These are phyloP conservation scores for Bombus sibiricus DNA, from an alignment of 1,140 invertebrate genomes.

Conservation along the genomic window DNA sequence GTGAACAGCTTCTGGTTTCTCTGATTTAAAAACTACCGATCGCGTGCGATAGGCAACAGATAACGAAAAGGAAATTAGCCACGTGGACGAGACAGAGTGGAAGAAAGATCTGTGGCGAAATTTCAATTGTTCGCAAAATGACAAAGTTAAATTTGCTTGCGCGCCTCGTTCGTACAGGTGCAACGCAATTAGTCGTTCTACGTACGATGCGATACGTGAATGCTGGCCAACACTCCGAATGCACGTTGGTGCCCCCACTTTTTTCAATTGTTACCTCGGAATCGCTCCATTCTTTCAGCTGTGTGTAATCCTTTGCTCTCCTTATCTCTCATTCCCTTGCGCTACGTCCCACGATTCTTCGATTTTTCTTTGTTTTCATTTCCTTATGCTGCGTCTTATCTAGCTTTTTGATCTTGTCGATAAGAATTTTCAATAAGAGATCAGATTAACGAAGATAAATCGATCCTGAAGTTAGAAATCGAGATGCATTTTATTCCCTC, in stretches of 20 bases:
- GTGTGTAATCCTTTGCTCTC: neutral
- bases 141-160: constrained; percentile 7
- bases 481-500: no score
- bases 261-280: constrained; percentile 38
- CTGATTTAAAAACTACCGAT: constrained; percentile 9
- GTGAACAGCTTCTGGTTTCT: constrained; percentile 30
- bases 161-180: constrained; percentile 66
- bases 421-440: no score
- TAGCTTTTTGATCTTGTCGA: no score
- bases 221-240: constrained; percentile 46
- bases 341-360: no score
- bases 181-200: constrained; percentile 75
- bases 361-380: no score
- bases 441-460: no score
- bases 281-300: constrained; percentile 33
- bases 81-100: neutral
- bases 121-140: neutral
- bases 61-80: neutral
- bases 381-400: no score
- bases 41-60: neutral
- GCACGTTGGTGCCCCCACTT: constrained; percentile 50
- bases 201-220: constrained; percentile 56
- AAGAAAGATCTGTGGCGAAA: neutral
- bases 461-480: no score
- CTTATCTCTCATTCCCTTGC: neutral